Base-by-base conservation (phyloP, 2,113 vertebrate genomes). In the Xerus inauris region DNA sequence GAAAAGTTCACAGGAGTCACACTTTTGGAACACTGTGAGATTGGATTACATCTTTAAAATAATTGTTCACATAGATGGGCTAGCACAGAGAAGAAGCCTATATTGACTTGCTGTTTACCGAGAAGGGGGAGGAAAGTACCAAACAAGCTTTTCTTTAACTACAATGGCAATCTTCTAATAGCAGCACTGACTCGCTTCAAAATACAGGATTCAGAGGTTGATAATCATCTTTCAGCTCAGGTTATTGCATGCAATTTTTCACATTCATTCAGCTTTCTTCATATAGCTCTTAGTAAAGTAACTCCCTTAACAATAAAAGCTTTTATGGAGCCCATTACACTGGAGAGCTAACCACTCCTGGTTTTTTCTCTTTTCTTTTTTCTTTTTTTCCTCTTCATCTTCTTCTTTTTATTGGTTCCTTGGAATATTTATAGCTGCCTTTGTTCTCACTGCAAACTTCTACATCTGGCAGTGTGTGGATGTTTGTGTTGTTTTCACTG, bases 191-290 rank as follows among this genome's bases (percentile, higher is more conserved):
- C 98, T 98, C 2, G 80, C 96, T 98, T 98, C 98, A 98, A 98
- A 98, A 98, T 98, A 97, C 64, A 98, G 98, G 98, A 98, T 96
- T 98, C 97, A 94, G 98, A 98, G 98, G 98, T 10, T 98, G 98
- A 99, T 99, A 99, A 99, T 98, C 98, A 99, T 99, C 98, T 98
- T 98, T 98, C 97, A 72, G 98, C 98, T 98, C 97, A 97, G 98
- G 98, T 98, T 99, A 99, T 98, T 98, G 98, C 98, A 98, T 98
- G 98, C 98, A 98, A 98, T 98, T 99, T 99, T 98, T 98, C 98
- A 98, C 98, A 98, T 98, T 98, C 98, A 98, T 98, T 98, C 98
- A 98, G 98, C 99, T 98, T 99, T 98, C 97, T 98, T 99, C 98
- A 97, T 98, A 97, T 93, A 96, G 98, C 98, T 98, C 97, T 98